phyloP scores from a whole-genome alignment of 92 coral and sea anemone genomes.

The Palythoa grandiflora region DNA sequence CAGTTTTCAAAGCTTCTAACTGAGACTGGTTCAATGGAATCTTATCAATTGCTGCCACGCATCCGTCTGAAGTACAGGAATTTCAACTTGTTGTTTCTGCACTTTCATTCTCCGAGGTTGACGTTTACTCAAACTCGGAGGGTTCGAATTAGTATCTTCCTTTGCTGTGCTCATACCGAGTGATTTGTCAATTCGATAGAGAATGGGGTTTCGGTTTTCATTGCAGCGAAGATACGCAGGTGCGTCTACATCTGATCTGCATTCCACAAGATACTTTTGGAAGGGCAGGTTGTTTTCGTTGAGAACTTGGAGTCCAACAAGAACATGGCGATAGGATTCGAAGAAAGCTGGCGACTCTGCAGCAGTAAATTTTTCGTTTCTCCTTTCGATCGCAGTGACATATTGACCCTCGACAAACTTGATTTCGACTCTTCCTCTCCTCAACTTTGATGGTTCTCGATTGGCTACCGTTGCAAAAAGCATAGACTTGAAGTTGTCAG shows the following conservation, averaged over 20 bases:
- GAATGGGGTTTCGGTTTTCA: constrained; percentile 28
- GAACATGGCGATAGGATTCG: constrained; percentile 50
- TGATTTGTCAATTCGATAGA: constrained; percentile 61
- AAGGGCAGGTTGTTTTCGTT: constrained; percentile 38
- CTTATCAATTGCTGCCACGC: constrained; percentile 31
- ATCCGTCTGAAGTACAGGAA: constrained; percentile 40
- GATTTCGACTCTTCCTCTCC: constrained; percentile 25
- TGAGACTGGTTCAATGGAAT: constrained; percentile 39
- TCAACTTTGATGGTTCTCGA: constrained; percentile 7
- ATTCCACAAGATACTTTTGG: constrained; percentile 50
- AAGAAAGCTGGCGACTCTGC: constrained; percentile 53
- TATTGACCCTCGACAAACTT: constrained; percentile 20
- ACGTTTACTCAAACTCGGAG: background rate
- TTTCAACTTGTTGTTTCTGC: background rate
- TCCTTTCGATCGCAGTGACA: constrained; percentile 29
- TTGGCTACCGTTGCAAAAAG: constrained; percentile 41
- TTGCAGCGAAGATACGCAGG: constrained; percentile 11
- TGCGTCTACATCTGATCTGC: constrained; percentile 42
- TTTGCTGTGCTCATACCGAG: constrained; percentile 35
- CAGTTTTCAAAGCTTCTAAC: constrained; percentile 50
- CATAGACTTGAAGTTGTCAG: constrained; percentile 41
- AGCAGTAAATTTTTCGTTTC: constrained; percentile 23
- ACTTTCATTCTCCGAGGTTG: background rate
- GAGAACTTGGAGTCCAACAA: constrained; percentile 39
- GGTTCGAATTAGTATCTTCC: background rate